Percentiles rank a stretch among this genome's conserved stretches.
phyloP scores from a whole-genome alignment of 1,140 invertebrate species.

The Psilanteris sp. region DNA sequence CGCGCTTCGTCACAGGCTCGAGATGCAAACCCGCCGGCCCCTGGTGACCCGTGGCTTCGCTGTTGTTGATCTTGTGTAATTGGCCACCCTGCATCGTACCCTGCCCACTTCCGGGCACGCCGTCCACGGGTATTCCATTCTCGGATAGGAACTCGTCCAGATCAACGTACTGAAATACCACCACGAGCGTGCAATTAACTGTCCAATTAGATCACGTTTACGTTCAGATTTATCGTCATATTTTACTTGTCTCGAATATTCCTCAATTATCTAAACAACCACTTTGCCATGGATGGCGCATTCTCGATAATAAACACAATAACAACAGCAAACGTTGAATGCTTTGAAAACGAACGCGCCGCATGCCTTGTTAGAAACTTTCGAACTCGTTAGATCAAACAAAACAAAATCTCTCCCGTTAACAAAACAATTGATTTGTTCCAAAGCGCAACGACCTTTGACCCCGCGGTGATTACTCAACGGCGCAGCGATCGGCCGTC shows the following conservation, averaged over 20 bases:
- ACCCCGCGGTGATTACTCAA: too few relatives aligned
- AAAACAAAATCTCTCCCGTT: too few relatives aligned
- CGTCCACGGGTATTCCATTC: conserved; percentile 92
- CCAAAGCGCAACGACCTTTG: too few relatives aligned
- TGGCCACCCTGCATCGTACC: conserved; percentile 71
- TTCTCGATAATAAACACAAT: too few relatives aligned
- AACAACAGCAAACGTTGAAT: neutral
- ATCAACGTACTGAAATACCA: conserved; percentile 89
- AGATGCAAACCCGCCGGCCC: conserved; percentile 75
- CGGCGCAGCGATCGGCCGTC: too few relatives aligned
- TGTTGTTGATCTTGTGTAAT: conserved; percentile 74
- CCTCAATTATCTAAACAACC: too few relatives aligned
- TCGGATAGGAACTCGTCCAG: conserved; percentile 97
- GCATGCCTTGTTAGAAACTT: conserved; percentile 11
- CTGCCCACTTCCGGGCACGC: conserved; percentile 82
- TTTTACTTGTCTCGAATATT: too few relatives aligned
- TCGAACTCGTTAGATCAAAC: conserved; percentile 2
- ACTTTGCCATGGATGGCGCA: too few relatives aligned
- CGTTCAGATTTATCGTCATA: too few relatives aligned
- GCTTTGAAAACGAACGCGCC: neutral
- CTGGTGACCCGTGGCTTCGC: conserved; percentile 71
- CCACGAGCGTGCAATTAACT: conserved; percentile 26
- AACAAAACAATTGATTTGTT: too few relatives aligned
- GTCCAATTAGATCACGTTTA: neutral
- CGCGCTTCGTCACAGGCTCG: conserved; percentile 83